Evolutionary conservation across 2,797 vertebrate species (phyloP), one percentile per base, ranked within the genome.

Genomic region (Bryconaethiops microstoma): DNA sequence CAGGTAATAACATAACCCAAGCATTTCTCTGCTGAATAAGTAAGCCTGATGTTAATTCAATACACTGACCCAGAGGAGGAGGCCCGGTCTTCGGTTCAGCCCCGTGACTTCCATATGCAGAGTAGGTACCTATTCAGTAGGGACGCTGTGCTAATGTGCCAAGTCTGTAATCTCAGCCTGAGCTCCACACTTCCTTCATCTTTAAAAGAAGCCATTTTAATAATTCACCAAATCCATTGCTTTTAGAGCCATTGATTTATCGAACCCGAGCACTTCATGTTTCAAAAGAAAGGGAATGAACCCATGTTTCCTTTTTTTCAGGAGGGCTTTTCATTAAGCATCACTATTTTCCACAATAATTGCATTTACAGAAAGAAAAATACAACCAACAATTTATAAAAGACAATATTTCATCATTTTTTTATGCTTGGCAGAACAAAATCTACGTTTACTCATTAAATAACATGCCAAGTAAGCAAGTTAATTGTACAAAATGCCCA

Each of bases 221-320:
- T 92, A 91, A 93, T 94, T 91, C 88, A 93, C 91, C 10, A 25
- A 84, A 87, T 89, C 86, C 88, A 88, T 90, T 89, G 78, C 81
- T 89, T 88, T 92, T 88, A 90, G 89, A 91, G 85, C 84, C 85
- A 84, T 81, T 81, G 86, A 90, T 92, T 90, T 85, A 90, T 92
- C 79, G 84, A 91, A 81, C 69, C 52, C 29, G 83, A 78, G 35
- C 19, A 65, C 77, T 77, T 16, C 62, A 60, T 52, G 4, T 83
- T 86, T 81, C 68, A 13, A 29, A 85, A 67, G 77, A 57, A 88
- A 70, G 86, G 80, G 82, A 59, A 84, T 87, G 72, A 82, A 86
- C 62, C 55, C 6, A 9, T 19, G 59, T 82, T 84, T 86, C 69
- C 70, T 85, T 73, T 85, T 73, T 74, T 85, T 86, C 74, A 29